phyloP scores from a whole-genome alignment of 2,888 invertebrate genomes.

The Parochlus steinenii region DNA sequence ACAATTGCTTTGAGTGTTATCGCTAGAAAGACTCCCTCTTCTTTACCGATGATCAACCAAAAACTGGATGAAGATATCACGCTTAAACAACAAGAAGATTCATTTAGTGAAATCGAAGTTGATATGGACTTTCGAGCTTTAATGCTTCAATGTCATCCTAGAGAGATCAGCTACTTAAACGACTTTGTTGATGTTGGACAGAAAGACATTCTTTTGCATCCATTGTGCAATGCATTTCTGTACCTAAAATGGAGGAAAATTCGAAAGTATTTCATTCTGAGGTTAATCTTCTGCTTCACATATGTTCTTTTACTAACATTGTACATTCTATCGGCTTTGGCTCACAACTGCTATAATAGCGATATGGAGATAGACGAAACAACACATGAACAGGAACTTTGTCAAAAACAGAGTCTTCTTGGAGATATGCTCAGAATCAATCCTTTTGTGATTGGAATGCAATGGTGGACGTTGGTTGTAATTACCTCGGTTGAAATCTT shows the following conservation, averaged over 20 bases:
- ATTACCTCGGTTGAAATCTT: constrained; percentile 26
- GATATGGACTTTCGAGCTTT: constrained; percentile 26
- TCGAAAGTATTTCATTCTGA: constrained; percentile 24
- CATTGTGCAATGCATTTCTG: constrained; percentile 32
- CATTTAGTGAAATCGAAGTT: constrained; percentile 27
- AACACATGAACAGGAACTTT: constrained; percentile 14
- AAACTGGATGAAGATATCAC: constrained; percentile 27
- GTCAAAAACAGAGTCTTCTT: constrained; percentile 20
- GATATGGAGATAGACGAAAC: not conserved
- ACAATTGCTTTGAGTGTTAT: constrained; percentile 30
- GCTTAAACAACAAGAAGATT: constrained; percentile 23
- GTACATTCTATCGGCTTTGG: no score
- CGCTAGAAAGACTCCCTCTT: constrained; percentile 30
- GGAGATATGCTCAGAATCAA: constrained; percentile 21
- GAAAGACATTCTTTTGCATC: constrained; percentile 31
- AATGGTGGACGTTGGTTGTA: constrained; percentile 24
- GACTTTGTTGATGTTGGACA: constrained; percentile 31
- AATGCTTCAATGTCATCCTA: constrained; percentile 24
- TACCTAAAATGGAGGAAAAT: constrained; percentile 33
- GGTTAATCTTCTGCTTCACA: no score
- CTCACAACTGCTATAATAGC: no score
- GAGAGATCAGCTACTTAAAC: constrained; percentile 31
- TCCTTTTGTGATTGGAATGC: constrained; percentile 21
- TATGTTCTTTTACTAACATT: no score
- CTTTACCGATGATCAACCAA: constrained; percentile 28